phyloP scores from a whole-genome alignment of 2,888 invertebrate genomes.

The Xestia ashworthii region DNA sequence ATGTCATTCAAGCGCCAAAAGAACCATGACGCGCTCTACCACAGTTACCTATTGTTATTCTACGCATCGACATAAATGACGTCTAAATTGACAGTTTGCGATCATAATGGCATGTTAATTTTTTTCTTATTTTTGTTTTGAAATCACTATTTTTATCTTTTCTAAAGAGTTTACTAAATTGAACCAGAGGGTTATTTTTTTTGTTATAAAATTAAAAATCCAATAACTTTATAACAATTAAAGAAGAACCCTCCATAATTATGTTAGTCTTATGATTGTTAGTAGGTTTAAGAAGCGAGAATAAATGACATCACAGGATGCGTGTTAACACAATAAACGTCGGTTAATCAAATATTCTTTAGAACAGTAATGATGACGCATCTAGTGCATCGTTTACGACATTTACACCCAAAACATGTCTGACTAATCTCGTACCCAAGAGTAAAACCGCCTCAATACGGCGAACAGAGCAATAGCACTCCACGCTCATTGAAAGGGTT shows the following conservation, averaged over 20 bases:
- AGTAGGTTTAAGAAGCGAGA: slow-evolving; percentile 50
- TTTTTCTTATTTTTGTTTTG: slow-evolving; percentile 1
- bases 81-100: slow-evolving; percentile 6
- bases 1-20: neutral
- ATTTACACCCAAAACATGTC: slow-evolving; percentile 58
- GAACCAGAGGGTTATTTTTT: neutral
- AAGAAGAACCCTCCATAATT: neutral
- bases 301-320: slow-evolving; percentile 62
- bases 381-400: slow-evolving; percentile 48
- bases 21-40: neutral
- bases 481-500: slow-evolving; percentile 89
- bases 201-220: neutral
- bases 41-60: slow-evolving; percentile 3
- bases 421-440: slow-evolving; percentile 87
- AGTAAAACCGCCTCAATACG: slow-evolving; percentile 90
- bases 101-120: neutral
- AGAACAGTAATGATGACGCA: slow-evolving; percentile 57
- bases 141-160: neutral
- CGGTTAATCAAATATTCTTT: slow-evolving; percentile 61
- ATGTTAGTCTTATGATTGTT: slow-evolving; percentile 49
- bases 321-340: slow-evolving; percentile 62
- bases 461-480: slow-evolving; percentile 90
- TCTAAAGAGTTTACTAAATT: neutral
- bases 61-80: neutral
- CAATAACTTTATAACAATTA: slow-evolving; percentile 3